Evolutionary conservation across 1,140 invertebrate species (phyloP).

Genomic region (Gryllus bimaculatus): DNA sequence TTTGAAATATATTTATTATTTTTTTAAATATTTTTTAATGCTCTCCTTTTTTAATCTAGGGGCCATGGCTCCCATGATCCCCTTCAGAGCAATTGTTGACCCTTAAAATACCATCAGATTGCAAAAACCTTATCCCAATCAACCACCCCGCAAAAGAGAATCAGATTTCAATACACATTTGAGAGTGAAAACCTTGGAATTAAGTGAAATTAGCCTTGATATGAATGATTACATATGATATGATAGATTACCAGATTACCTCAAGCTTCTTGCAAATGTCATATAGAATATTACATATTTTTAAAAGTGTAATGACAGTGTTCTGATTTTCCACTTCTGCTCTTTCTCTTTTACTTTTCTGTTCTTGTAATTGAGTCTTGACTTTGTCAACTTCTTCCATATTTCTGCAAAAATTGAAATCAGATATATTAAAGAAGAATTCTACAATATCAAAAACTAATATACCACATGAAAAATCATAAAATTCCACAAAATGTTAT

Average conservation of each 20-base stretch:
- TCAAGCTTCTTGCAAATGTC: conserved; percentile 31
- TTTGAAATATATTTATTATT: too few species aligned
- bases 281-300: conserved; percentile 29
- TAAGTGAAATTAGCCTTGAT: too few species aligned
- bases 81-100: too few species aligned
- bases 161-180: too few species aligned
- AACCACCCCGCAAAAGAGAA: too few species aligned
- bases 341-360: conserved; percentile 34
- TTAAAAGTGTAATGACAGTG: conserved; percentile 33
- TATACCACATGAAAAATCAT: neutral
- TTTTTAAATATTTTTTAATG: too few species aligned
- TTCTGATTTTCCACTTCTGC: conserved; percentile 37
- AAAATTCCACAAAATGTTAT: neutral
- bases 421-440: conserved; percentile 3
- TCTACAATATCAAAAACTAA: neutral
- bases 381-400: conserved; percentile 52
- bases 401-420: conserved; percentile 40
- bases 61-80: too few species aligned
- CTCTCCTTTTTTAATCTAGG: too few species aligned
- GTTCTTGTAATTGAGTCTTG: conserved; percentile 45
- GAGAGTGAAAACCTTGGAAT: too few species aligned
- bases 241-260: too few species aligned
- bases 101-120: too few species aligned
- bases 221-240: neutral
- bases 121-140: too few species aligned